Conservation (phyloP, 2,888 invertebrate species). For the Hemaris fuciformis region DNA sequence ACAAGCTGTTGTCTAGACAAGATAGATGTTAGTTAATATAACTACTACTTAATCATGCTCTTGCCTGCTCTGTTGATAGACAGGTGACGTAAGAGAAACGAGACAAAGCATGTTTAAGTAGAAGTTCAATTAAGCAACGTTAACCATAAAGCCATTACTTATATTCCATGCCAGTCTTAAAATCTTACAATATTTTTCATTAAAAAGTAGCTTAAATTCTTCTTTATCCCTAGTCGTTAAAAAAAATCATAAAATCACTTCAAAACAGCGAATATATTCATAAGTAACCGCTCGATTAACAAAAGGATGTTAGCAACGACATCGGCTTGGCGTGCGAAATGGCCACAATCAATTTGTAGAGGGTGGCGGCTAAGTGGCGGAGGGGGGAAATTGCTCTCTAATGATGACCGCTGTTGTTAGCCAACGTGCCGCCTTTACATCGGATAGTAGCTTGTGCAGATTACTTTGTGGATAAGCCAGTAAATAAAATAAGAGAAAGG, state of each 20-base stretch:
- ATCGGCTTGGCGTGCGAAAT: constrained; percentile 39
- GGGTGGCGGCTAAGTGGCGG: constrained; percentile 39
- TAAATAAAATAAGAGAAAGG: too few relatives aligned
- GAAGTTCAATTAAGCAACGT: too few relatives aligned
- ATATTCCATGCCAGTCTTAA: too few relatives aligned
- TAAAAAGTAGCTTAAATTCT: neutral
- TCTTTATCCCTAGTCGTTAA: neutral
- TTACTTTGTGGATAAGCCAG: constrained; percentile 5
- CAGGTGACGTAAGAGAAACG: too few relatives aligned
- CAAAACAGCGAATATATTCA: neutral
- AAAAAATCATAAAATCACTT: neutral
- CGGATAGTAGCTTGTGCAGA: constrained; percentile 16
- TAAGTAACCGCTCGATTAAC: neutral
- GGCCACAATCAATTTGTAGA: constrained; percentile 71
- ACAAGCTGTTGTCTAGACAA: too few relatives aligned
- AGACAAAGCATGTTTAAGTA: too few relatives aligned
- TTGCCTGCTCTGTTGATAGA: too few relatives aligned
- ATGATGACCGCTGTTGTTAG: constrained; percentile 48
- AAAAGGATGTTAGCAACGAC: constrained; percentile 16
- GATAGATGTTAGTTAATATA: too few relatives aligned
- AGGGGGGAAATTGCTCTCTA: constrained; percentile 65
- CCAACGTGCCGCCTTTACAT: constrained; percentile 36
- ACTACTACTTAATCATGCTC: too few relatives aligned
- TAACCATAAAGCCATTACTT: too few relatives aligned
- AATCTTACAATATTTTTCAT: too few relatives aligned